Evolutionary conservation across 2,113 vertebrate genomes (phyloP), one percentile per base, ranked within the genome.

Genomic region (Prolemur simus): DNA sequence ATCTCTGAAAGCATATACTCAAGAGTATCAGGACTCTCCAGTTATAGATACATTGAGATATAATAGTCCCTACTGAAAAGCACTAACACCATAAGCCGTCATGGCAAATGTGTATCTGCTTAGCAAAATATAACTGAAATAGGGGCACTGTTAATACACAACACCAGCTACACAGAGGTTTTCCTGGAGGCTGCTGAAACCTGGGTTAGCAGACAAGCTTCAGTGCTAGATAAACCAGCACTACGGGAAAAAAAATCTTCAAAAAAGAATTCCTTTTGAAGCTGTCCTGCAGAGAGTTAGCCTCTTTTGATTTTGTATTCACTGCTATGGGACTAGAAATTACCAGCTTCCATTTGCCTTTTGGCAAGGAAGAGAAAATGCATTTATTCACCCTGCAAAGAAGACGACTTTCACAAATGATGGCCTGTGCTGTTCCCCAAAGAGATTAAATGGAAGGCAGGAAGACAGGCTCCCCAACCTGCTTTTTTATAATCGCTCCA

Each of bases 241-340:
- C 42, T 25, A 56, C 0, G 8, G 37, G 39, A 25, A 87, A 39
- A 90, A 74, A 74, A 81, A 32, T 13, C 83, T 96, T 94, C 93
- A 91, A 94, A 93, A 96, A 69, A 92, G 74, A 85, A 87, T 82
- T 91, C 78, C 74, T 91, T 96, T 96, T 96, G 93, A 91, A 91
- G 92, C 69, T 94, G 93, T 60, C 88, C 52, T 83, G 42, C 80
- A 96, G 82, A 11, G 63, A 96, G 77, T 47, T 58, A 88, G 96
- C 87, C 34, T 94, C 87, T 90, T 97, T 97, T 97, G 88, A 97
- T 96, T 98, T 89, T 97, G 66, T 89, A 97, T 32, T 76, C 87
- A 91, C 69, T 94, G 94, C 87, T 94, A 18, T 58, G 93, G 58
- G 88, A 97, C 91, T 95, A 97, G 81, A 96, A 98, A 90, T 90